Evolutionary conservation across 2,888 invertebrate genomes (phyloP).

Genomic region (Stenurella melanura): DNA sequence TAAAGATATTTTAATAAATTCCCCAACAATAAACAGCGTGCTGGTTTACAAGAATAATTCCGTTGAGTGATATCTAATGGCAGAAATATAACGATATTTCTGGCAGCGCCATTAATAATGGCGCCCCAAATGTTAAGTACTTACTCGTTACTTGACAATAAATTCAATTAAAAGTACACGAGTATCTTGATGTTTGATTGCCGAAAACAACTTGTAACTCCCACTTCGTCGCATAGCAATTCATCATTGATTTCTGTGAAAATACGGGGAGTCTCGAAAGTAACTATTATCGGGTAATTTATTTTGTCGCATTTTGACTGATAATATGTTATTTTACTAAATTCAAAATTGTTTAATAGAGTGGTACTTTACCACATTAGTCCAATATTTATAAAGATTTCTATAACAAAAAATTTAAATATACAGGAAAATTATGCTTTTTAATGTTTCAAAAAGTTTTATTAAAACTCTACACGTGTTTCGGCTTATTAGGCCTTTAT

Average conservation of each 20-base stretch:
- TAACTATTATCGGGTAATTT: no score
- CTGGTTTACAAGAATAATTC: conserved; percentile 19
- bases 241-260: neutral
- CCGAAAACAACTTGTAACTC: neutral
- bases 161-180: conserved; percentile 25
- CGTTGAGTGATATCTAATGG: conserved; percentile 32
- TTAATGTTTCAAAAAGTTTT: no score
- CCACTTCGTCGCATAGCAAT: neutral
- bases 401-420: no score
- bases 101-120: conserved; percentile 32
- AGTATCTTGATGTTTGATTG: neutral
- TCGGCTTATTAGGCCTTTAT: no score
- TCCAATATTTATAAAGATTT: no score
- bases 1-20: conserved; percentile 37
- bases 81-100: conserved; percentile 24
- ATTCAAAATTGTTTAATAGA: no score
- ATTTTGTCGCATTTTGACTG: no score
- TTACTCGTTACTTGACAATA: conserved; percentile 20
- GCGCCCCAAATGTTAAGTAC: conserved; percentile 14
- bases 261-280: no score
- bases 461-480: no score
- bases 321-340: no score
- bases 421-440: no score
- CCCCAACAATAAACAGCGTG: conserved; percentile 19
- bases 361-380: no score